These are phyloP conservation scores for Quadroppia sp. DNA, from an alignment of 2,888 invertebrate species.

Conservation along the genomic window DNA sequence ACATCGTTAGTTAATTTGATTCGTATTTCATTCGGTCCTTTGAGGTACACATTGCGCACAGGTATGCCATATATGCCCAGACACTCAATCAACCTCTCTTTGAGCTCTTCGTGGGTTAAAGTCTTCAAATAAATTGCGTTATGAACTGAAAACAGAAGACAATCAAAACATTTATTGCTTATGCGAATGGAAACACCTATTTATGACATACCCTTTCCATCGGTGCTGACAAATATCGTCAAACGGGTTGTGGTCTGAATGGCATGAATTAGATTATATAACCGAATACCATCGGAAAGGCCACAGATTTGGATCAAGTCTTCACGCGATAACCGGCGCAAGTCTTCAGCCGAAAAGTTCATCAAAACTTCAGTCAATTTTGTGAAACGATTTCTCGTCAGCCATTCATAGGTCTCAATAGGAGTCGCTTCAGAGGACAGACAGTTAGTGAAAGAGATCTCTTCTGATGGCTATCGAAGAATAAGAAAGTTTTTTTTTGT, in stretches of 20 bases:
- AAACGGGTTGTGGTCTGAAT: conserved; percentile 58
- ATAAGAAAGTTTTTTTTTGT: not conserved
- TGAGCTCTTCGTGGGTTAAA: conserved; percentile 64
- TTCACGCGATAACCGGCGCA: conserved; percentile 79
- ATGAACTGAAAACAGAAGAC: conserved; percentile 57
- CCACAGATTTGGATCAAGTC: conserved; percentile 93
- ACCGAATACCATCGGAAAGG: conserved; percentile 84
- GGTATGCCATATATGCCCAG: conserved; percentile 52
- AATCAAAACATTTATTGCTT: not conserved
- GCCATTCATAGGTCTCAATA: conserved; percentile 59
- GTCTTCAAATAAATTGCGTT: conserved; percentile 75
- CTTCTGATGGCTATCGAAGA: not conserved
- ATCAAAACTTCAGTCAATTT: conserved; percentile 51
- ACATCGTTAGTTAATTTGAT: conserved; percentile 79
- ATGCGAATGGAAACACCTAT: too few relatives aligned
- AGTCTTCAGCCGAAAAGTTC: conserved; percentile 62
- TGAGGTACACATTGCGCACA: conserved; percentile 64
- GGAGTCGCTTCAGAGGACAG: conserved; percentile 26
- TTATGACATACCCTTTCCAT: conserved; percentile 34
- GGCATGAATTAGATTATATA: conserved; percentile 81
- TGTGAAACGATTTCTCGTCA: conserved; percentile 70
- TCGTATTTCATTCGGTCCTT: conserved; percentile 78
- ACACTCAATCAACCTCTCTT: conserved; percentile 62
- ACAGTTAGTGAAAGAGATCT: not conserved
- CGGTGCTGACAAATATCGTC: conserved; percentile 39